Conservation (phyloP, 2,888 invertebrate genomes). For the Caenorhabditis doughertyi region DNA sequence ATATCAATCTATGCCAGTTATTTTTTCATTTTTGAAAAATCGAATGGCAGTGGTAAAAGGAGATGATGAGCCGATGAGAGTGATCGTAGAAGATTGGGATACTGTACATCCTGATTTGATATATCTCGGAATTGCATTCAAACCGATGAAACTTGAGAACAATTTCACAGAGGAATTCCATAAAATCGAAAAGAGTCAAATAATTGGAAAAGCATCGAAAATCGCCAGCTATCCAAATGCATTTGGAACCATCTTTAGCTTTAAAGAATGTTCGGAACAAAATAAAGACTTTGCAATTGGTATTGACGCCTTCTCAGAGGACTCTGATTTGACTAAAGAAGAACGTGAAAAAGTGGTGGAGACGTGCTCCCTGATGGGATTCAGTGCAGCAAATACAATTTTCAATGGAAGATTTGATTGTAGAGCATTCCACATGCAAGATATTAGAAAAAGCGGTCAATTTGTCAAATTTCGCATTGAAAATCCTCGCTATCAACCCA, state of each 20-base stretch:
- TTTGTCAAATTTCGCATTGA: constrained; percentile 22
- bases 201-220: not conserved
- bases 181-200: not conserved
- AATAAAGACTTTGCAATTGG: constrained; percentile 27
- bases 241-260: constrained; percentile 20
- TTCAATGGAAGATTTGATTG: constrained; percentile 42
- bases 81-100: not conserved
- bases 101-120: not conserved
- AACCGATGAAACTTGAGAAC: constrained; percentile 12
- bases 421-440: constrained; percentile 13
- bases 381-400: constrained; percentile 33
- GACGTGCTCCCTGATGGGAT: constrained; percentile 39
- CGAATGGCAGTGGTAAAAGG: constrained; percentile 29
- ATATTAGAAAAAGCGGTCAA: not conserved
- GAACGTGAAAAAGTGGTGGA: constrained; percentile 12
- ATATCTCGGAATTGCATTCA: constrained; percentile 10
- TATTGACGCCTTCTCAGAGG: not conserved
- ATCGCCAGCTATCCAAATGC: constrained; percentile 21
- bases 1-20: not conserved
- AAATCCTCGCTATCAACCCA: constrained; percentile 21
- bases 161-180: not conserved
- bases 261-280: not conserved
- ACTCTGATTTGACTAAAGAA: not conserved
- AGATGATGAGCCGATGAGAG: constrained; percentile 38
- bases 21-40: constrained; percentile 26